phyloP scores from a whole-genome alignment of 2,888 invertebrate genomes.

The Lordiphosa andalusiaca region DNA sequence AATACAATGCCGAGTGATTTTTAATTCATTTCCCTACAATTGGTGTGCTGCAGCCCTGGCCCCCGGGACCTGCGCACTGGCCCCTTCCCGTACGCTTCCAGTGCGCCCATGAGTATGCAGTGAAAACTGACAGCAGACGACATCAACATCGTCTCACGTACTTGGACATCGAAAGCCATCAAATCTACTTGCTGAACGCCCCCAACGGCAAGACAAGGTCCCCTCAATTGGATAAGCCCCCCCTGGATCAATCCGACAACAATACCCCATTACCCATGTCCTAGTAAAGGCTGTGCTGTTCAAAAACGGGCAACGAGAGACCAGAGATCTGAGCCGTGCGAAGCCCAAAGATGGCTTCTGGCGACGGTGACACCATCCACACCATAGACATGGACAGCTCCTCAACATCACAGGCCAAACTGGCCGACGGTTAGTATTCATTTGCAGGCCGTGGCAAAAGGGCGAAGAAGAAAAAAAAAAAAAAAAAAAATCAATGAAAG shows the following conservation, averaged over 20 bases:
- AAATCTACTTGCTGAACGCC: slow-evolving; percentile 54
- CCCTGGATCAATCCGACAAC: slow-evolving; percentile 1
- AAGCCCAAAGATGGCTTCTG: slow-evolving; percentile 87
- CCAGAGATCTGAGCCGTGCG: slow-evolving; percentile 14
- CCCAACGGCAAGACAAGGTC: slow-evolving; percentile 58
- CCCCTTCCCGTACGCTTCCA: slow-evolving; percentile 55
- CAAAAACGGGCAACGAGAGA: slow-evolving; percentile 14
- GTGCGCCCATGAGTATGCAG: slow-evolving; percentile 68
- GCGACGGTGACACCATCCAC: slow-evolving; percentile 85
- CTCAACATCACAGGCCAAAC: slow-evolving; percentile 83
- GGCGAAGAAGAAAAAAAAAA: slow-evolving; percentile 27
- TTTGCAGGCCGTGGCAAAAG: slow-evolving; percentile 21
- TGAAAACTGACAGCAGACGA: slow-evolving; percentile 67
- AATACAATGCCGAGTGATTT: slow-evolving; percentile 27
- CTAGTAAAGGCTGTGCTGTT: slow-evolving; percentile 52
- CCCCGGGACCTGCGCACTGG: slow-evolving; percentile 37
- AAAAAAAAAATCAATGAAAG: slow-evolving; percentile 74
- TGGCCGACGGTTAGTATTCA: slow-evolving; percentile 77
- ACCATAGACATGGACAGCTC: slow-evolving; percentile 89
- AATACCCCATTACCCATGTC: slow-evolving; percentile 37
- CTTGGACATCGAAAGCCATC: slow-evolving; percentile 32
- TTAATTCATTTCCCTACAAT: background rate
- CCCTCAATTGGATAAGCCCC: slow-evolving; percentile 59
- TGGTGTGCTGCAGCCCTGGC: slow-evolving; percentile 46
- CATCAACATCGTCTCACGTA: slow-evolving; percentile 56